Evolutionary conservation across 1,140 invertebrate species (phyloP).

Genomic region (Orius insidiosus): DNA sequence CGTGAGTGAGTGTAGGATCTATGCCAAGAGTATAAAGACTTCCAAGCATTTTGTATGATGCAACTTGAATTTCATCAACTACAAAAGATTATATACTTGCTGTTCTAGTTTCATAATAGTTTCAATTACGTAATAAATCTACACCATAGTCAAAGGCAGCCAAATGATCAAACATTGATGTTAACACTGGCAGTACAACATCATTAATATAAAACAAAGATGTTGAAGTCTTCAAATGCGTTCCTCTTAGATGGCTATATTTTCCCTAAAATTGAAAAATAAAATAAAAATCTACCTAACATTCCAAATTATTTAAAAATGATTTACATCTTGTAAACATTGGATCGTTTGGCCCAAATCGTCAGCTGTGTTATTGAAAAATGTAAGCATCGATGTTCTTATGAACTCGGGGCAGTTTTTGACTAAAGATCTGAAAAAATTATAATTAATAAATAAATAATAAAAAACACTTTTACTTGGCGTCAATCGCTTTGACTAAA

Average conservation of each 20-base stretch:
- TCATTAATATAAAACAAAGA: conserved; percentile 88
- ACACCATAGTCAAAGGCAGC: conserved; percentile 92
- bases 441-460: too few species aligned
- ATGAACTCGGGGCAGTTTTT: conserved; percentile 99
- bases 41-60: conserved; percentile 93
- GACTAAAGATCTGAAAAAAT: conserved; percentile 82
- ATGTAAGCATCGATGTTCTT: conserved; percentile 92
- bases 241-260: conserved; percentile 90
- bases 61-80: conserved; percentile 98
- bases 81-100: conserved; percentile 25
- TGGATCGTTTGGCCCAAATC: conserved; percentile 89
- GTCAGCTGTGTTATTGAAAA: conserved; percentile 98
- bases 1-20: conserved; percentile 59
- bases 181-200: conserved; percentile 82
- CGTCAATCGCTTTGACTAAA: conserved; percentile 87
- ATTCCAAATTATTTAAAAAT: conserved; percentile 1
- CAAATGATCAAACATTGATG: conserved; percentile 93
- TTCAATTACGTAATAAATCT: conserved; percentile 73
- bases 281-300: too few species aligned
- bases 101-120: not conserved
- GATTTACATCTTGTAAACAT: conserved; percentile 69
- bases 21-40: conserved; percentile 82
- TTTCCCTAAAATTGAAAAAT: too few species aligned
- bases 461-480: too few species aligned
- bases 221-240: conserved; percentile 87